Evolutionary conservation across 2,888 invertebrate genomes (phyloP).

Genomic region (Scaptomyza cyrtandrae): DNA sequence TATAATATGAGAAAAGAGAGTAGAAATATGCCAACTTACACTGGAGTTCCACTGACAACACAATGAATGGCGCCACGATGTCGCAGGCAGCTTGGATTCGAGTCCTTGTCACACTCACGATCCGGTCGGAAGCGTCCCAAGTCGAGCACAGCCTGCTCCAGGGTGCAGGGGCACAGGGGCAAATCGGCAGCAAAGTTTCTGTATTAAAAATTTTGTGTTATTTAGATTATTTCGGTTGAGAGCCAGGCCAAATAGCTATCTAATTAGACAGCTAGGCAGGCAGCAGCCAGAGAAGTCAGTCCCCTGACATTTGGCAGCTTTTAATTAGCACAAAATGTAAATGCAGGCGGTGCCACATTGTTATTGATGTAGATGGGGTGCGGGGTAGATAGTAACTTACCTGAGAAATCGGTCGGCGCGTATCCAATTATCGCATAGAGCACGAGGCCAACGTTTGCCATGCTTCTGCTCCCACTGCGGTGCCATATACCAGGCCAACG

Average conservation of each 20-base stretch:
- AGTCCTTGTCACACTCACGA: constrained; percentile 94
- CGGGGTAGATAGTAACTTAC: constrained; percentile 64
- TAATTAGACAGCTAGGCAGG: constrained; percentile 51
- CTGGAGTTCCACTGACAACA: constrained; percentile 94
- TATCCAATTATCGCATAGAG: constrained; percentile 96
- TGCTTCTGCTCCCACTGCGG: constrained; percentile 94
- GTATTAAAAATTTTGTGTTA: constrained; percentile 40
- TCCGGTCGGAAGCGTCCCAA: constrained; percentile 97
- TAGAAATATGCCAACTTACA: constrained; percentile 86
- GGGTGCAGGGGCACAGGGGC: constrained; percentile 95
- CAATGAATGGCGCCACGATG: constrained; percentile 97
- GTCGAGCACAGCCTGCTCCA: constrained; percentile 95
- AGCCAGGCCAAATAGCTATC: constrained; percentile 13
- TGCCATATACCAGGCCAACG: constrained; percentile 96
- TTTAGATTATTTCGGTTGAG: constrained; percentile 16
- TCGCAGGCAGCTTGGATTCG: constrained; percentile 94
- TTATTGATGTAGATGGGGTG: background rate
- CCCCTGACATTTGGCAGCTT: constrained; percentile 34
- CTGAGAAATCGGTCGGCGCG: constrained; percentile 90
- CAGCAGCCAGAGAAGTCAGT: constrained; percentile 3
- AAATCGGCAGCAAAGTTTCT: constrained; percentile 94
- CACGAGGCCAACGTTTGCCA: constrained; percentile 92
- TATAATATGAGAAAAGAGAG: background rate
- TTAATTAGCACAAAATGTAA: constrained; percentile 66
- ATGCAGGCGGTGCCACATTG: constrained; percentile 25